phyloP scores from a whole-genome alignment of 1,140 invertebrate genomes.

The Sycophila sp. region DNA sequence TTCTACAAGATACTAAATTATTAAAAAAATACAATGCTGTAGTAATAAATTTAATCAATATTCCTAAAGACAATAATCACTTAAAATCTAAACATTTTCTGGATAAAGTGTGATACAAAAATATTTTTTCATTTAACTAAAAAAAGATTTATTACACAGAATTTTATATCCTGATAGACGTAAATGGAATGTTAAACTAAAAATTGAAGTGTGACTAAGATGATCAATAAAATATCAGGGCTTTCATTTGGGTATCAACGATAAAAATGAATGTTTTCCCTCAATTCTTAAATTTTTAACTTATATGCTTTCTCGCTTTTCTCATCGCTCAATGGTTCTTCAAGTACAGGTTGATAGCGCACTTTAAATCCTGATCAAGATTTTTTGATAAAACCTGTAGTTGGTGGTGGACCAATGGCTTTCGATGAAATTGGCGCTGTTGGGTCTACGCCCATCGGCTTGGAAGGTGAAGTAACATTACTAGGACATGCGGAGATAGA shows the following conservation, averaged over 20 bases:
- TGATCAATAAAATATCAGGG: neutral
- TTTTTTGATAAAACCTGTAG: constrained; percentile 67
- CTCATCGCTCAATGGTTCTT: neutral
- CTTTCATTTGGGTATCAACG: neutral
- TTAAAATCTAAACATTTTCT: no score
- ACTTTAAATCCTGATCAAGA: constrained; percentile 51
- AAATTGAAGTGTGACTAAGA: neutral
- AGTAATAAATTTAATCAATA: neutral
- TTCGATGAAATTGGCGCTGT: constrained; percentile 63
- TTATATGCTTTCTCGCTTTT: neutral
- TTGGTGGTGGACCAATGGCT: constrained; percentile 68
- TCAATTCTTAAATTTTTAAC: neutral
- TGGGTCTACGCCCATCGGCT: constrained; percentile 62
- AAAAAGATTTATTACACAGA: neutral
- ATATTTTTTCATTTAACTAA: neutral
- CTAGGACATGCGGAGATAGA: constrained; percentile 41
- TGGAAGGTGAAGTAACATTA: constrained; percentile 37
- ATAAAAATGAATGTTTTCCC: neutral
- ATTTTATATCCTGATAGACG: neutral
- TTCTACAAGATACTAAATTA: neutral
- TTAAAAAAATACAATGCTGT: neutral
- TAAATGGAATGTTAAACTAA: neutral
- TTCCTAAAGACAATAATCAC: no score
- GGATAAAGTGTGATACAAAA: no score
- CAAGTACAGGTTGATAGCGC: neutral